Percentiles rank a stretch among this genome's conserved stretches.
Conservation (phyloP, 1,140 invertebrate species). For the Drosophila ficusphila region DNA sequence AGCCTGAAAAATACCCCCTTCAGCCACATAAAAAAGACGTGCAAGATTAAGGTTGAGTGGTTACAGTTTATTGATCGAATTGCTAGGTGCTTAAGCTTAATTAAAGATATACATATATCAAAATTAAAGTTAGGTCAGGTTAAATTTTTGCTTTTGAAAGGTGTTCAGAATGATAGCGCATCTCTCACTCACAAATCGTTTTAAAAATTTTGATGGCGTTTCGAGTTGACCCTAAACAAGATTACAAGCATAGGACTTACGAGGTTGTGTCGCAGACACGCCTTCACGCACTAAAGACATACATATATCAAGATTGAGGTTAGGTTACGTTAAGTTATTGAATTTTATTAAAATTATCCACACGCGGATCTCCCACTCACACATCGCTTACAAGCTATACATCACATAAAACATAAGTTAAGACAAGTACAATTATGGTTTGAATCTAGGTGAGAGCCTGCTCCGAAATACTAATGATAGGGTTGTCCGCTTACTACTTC, state of each 20-base stretch:
- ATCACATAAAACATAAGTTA: constrained; percentile 2
- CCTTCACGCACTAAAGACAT: not conserved
- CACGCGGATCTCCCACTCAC: constrained; percentile 5
- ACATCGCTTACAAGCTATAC: constrained; percentile 10
- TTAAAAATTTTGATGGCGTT: not conserved
- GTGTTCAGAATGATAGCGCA: not conserved
- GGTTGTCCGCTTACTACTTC: constrained; percentile 21
- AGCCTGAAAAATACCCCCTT: not conserved
- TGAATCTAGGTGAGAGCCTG: not conserved
- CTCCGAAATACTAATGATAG: not conserved
- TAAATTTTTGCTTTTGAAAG: too few species aligned
- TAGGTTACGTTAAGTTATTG: too few species aligned
- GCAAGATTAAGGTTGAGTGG: constrained; percentile 2
- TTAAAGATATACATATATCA: constrained; percentile 1
- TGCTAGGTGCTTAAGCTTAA: constrained; percentile 13
- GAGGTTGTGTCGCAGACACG: constrained; percentile 24
- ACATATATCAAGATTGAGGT: constrained; percentile 9
- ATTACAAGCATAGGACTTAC: not conserved
- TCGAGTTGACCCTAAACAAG: not conserved
- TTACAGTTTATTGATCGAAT: constrained; percentile 33
- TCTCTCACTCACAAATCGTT: constrained; percentile 4
- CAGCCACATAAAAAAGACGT: not conserved
- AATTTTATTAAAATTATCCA: not conserved
- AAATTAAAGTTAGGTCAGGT: constrained; percentile 5
- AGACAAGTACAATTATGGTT: not conserved